These are phyloP conservation scores for Pemphredon lugubris DNA, from an alignment of 2,888 invertebrate species.

Conservation along the genomic window DNA sequence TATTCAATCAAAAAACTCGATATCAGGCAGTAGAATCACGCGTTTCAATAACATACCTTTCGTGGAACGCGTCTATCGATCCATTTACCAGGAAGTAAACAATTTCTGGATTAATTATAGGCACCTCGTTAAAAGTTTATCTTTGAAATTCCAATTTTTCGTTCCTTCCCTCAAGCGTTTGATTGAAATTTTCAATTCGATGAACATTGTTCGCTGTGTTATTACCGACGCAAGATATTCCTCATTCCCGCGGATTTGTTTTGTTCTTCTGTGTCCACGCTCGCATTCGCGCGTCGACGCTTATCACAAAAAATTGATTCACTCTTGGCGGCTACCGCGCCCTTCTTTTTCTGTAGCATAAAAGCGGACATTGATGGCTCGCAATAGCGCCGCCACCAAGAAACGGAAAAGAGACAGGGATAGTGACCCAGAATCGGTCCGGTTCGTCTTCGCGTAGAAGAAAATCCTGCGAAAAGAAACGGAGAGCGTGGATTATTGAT, in stretches of 20 bases:
- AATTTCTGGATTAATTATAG: not conserved
- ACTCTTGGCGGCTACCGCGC: too few species aligned
- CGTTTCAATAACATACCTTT: not conserved
- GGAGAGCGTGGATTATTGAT: conserved; percentile 10
- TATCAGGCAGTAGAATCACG: not conserved
- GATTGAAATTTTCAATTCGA: not conserved
- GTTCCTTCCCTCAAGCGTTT: not conserved
- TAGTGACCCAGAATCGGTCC: conserved; percentile 14
- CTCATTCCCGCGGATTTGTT: not conserved
- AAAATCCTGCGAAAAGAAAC: conserved; percentile 1
- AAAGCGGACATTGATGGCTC: conserved; percentile 19
- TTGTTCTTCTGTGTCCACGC: too few species aligned
- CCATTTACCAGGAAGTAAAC: not conserved
- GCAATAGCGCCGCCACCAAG: not conserved
- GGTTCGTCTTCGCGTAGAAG: not conserved
- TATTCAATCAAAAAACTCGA: not conserved
- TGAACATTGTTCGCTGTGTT: too few species aligned
- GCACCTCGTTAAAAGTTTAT: not conserved
- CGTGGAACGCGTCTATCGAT: not conserved
- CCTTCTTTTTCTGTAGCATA: conserved; percentile 9
- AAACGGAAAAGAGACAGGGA: conserved; percentile 7
- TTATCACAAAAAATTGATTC: too few species aligned
- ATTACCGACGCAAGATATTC: too few species aligned
- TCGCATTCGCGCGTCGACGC: too few species aligned
- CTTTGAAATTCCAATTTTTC: not conserved